Percentiles rank a stretch among this genome's conserved stretches.
These are phyloP conservation scores for Iselma pallidipennis DNA, from an alignment of 2,888 invertebrate species.

Conservation along the genomic window DNA sequence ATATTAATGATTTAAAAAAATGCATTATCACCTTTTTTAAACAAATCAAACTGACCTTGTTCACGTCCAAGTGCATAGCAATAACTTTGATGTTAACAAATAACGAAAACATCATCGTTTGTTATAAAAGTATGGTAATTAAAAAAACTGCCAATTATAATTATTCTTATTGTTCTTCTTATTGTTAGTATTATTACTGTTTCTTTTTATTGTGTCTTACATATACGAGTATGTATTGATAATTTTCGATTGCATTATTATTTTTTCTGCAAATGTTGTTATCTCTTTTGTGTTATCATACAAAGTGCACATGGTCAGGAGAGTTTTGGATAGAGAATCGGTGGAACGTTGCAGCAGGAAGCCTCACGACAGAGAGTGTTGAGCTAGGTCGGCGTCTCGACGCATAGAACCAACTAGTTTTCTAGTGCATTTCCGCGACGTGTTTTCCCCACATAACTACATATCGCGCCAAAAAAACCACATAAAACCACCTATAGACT, in stretches of 20 bases:
- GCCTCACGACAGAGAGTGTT: slow-evolving; percentile 55
- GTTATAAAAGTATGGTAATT: slow-evolving; percentile 2
- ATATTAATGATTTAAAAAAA: no score
- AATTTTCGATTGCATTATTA: no score
- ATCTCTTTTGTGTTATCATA: not conserved
- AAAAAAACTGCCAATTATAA: not conserved
- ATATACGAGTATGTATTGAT: no score
- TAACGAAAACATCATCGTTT: not conserved
- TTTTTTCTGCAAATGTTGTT: no score
- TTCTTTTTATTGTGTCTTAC: no score
- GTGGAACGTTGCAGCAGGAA: slow-evolving; percentile 49
- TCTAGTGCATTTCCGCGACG: slow-evolving; percentile 50
- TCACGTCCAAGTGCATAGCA: slow-evolving; percentile 1
- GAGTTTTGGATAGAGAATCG: slow-evolving; percentile 30
- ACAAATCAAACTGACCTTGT: not conserved
- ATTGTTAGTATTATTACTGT: no score
- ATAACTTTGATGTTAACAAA: not conserved
- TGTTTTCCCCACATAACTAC: not conserved
- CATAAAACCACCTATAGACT: not conserved
- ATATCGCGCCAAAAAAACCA: not conserved
- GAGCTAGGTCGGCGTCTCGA: slow-evolving; percentile 57
- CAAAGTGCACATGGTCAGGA: slow-evolving; percentile 24
- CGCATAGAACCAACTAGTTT: slow-evolving; percentile 36
- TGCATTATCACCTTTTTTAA: not conserved
- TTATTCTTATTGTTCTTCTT: not conserved